A percentile compares a stretch with the other conserved stretches of the same genome.
Evolutionary conservation across 1,140 invertebrate species (phyloP).

Genomic region (Octopus bimaculoides): DNA sequence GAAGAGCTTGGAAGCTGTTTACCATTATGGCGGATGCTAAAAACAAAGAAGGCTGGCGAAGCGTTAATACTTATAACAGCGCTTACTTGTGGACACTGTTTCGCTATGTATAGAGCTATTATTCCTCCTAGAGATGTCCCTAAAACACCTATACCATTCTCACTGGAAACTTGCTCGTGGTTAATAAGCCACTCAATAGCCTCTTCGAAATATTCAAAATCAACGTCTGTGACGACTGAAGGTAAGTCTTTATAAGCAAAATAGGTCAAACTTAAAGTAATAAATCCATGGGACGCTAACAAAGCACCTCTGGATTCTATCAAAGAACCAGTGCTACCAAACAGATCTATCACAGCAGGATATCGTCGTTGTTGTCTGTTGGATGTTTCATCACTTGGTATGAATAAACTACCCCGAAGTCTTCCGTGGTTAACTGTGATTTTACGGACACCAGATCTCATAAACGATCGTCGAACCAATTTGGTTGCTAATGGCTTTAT

Average conservation of each 20-base stretch:
- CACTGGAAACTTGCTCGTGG: constrained; percentile 16
- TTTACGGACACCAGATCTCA: too few species aligned
- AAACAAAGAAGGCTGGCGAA: constrained; percentile 14
- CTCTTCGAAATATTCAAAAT: constrained; percentile 25
- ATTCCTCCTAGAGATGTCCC: constrained; percentile 32
- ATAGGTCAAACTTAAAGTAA: constrained; percentile 36
- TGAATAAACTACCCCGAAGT: too few species aligned
- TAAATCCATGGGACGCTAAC: constrained; percentile 43
- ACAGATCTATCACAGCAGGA: constrained; percentile 48
- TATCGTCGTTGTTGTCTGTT: constrained; percentile 15
- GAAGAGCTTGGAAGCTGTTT: not conserved
- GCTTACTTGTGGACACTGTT: constrained; percentile 22
- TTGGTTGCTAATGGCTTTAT: too few species aligned
- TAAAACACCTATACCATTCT: constrained; percentile 26
- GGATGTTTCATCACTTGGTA: too few species aligned
- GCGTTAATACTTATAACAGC: constrained; percentile 29
- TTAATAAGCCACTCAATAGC: constrained; percentile 27
- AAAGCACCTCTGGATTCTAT: constrained; percentile 41
- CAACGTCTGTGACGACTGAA: not conserved
- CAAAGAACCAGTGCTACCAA: constrained; percentile 38
- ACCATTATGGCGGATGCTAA: not conserved
- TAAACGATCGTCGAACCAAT: too few species aligned
- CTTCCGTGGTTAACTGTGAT: too few species aligned
- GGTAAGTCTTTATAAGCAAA: constrained; percentile 42
- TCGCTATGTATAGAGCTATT: constrained; percentile 24